Evolutionary conservation across 2,113 vertebrate genomes (phyloP).

Genomic region (Gymnarchus niloticus): DNA sequence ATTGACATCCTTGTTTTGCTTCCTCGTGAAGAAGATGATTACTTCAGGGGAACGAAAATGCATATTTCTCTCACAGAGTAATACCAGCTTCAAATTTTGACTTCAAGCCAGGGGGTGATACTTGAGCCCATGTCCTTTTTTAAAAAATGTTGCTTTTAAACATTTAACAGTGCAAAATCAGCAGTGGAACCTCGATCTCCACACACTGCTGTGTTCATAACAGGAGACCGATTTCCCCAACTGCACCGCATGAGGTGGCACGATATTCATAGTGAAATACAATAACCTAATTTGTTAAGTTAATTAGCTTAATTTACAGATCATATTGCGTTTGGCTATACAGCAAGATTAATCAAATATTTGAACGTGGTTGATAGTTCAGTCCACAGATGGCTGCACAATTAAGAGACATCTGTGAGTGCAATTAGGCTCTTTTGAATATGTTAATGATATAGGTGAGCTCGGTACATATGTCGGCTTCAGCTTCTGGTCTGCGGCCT

Average conservation of each 20-base stretch:
- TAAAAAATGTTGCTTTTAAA: too few relatives aligned
- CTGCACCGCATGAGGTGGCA: background rate
- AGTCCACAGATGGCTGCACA: constrained; percentile 5
- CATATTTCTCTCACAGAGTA: background rate
- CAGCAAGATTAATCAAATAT: constrained; percentile 11
- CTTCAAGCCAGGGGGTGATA: too few relatives aligned
- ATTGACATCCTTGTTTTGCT: background rate
- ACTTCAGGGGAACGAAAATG: background rate
- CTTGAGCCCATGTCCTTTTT: too few relatives aligned
- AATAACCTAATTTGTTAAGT: constrained; percentile 16
- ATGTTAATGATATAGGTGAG: constrained; percentile 1
- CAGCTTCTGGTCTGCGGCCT: background rate
- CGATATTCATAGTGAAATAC: constrained; percentile 1
- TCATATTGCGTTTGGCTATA: background rate
- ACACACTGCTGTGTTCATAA: background rate
- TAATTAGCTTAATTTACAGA: constrained; percentile 8
- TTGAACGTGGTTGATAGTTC: constrained; percentile 2
- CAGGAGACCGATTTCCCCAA: background rate
- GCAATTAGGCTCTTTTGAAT: background rate
- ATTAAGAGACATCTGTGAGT: constrained; percentile 6
- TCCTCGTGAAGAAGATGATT: background rate
- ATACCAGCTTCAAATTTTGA: too few relatives aligned
- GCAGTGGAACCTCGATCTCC: too few relatives aligned
- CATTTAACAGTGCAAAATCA: too few relatives aligned
- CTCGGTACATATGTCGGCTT: background rate